Evolutionary conservation across 2,113 vertebrate species (phyloP), one percentile per base, ranked within the genome.

Genomic region (Ardeotis arabs): DNA sequence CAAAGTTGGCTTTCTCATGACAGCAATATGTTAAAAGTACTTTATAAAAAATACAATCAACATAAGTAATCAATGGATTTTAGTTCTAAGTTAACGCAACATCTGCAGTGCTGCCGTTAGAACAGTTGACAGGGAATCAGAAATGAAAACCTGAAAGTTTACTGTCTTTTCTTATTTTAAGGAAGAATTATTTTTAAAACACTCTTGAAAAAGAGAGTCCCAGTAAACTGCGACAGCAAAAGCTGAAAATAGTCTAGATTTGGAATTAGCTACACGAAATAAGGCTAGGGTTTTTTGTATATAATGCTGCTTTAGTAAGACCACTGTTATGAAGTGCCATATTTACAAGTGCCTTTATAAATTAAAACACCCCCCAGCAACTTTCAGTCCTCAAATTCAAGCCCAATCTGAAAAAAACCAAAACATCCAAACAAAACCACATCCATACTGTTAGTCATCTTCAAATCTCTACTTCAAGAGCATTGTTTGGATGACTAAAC

Each of bases 391-490:
- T 82, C 47, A 68, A 76, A 77, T 53, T 72, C n/a, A 86, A 69
- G 22, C 47, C 25, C 3, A 66, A 19, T 41, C n/a, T 47, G 47
- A 68, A 63, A 88, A 92, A 75, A 31, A 14, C 4, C 17, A 33
- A 44, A 76, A 21, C 9, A 49, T 45, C 28, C 33, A 47, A 87
- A 81, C 14, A 59, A 80, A 95, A 35, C 8, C n/a, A 86, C 25
- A 74, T 63, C 55, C 24, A 41, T 23, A 27, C 7, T 0, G 0
- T 56, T 64, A 85, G 6, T 39, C 44, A 73, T 18, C 35, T 77
- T 35, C 55, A 93, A 66, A 88, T 60, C 39, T 44, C 45, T 73
- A 39, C 33, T 85, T 93, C 33, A 60, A 24, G 8, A 44, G 35
- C 29, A 27, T 14, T 47, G 75, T 58, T 79, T 85, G 13, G 31